Evolutionary conservation across 2,888 invertebrate genomes (phyloP).

Genomic region (Lochmaea crataegi): DNA sequence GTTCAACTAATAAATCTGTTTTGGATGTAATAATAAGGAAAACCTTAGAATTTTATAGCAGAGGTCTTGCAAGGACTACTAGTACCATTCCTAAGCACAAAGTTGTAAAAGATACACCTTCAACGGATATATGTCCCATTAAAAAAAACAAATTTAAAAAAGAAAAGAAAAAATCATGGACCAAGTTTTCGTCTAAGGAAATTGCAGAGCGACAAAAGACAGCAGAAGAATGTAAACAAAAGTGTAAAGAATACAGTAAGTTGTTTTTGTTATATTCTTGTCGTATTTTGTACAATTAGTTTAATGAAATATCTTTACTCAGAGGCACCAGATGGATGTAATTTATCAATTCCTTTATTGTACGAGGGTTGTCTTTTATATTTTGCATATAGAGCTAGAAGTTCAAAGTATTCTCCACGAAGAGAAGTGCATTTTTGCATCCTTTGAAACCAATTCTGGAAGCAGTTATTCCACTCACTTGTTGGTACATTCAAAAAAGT

Average conservation of each 20-base stretch:
- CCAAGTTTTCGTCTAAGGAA: conserved; percentile 5
- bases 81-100: neutral
- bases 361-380: no score
- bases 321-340: no score
- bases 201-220: neutral
- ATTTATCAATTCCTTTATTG: no score
- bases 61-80: neutral
- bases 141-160: conserved; percentile 6
- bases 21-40: neutral
- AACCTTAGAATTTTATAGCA: neutral
- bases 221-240: neutral
- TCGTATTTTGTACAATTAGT: neutral
- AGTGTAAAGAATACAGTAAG: conserved; percentile 12
- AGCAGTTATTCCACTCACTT: no score
- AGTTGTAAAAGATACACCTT: neutral
- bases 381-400: no score
- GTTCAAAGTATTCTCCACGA: no score
- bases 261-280: neutral
- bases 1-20: neutral
- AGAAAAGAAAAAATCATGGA: conserved; percentile 15
- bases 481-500: no score
- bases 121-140: neutral
- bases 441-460: no score
- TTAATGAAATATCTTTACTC: neutral
- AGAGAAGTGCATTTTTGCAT: no score